phyloP scores from a whole-genome alignment of 1,140 invertebrate genomes.

The Streblospio benedicti region DNA sequence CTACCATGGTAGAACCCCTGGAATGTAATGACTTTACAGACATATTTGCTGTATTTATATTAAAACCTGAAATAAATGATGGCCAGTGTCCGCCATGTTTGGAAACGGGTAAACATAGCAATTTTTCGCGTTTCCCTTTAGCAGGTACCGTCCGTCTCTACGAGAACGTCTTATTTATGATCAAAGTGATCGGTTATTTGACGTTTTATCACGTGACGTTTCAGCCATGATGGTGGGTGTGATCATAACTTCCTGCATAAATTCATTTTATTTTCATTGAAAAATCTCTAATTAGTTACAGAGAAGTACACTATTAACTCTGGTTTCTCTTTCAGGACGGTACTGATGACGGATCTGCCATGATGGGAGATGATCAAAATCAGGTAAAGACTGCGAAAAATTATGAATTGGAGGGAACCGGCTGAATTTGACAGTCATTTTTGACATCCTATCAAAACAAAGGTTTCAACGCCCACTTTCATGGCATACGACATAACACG shows the following conservation, averaged over 20 bases:
- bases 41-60: too few relatives aligned
- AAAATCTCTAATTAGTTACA: not conserved
- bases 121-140: too few relatives aligned
- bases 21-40: too few relatives aligned
- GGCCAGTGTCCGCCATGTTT: too few relatives aligned
- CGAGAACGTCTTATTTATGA: too few relatives aligned
- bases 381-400: conserved; percentile 16
- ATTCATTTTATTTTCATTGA: not conserved
- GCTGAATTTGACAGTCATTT: not conserved
- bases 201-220: conserved; percentile 40
- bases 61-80: too few relatives aligned
- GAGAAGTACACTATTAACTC: conserved; percentile 6
- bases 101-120: too few relatives aligned
- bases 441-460: not conserved
- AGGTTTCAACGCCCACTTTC: not conserved
- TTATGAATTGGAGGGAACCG: not conserved
- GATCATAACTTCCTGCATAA: conserved; percentile 2
- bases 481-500: too few relatives aligned
- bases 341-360: conserved; percentile 44
- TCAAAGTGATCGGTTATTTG: too few relatives aligned
- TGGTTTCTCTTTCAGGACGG: conserved; percentile 39
- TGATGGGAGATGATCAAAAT: conserved; percentile 35
- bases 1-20: not conserved
- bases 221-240: conserved; percentile 49
- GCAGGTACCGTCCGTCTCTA: too few relatives aligned